These are phyloP conservation scores for Crematogaster levior DNA, from an alignment of 2,888 invertebrate species.

Conservation along the genomic window DNA sequence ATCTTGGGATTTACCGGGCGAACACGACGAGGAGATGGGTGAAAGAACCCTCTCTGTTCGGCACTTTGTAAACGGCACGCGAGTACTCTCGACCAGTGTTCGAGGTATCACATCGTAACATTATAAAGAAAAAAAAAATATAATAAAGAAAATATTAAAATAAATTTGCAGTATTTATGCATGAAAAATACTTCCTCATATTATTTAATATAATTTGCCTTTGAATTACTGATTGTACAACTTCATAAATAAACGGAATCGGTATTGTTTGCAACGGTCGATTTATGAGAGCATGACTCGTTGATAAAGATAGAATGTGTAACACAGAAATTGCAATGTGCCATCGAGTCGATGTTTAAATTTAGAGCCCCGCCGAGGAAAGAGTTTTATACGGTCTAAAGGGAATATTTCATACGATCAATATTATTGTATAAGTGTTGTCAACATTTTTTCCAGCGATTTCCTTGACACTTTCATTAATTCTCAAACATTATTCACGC, in stretches of 20 bases:
- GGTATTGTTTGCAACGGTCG: background rate
- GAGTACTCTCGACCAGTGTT: conserved; percentile 4
- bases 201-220: background rate
- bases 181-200: background rate
- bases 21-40: conserved; percentile 61
- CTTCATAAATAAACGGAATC: background rate
- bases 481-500: background rate
- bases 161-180: background rate
- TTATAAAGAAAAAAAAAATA: too few relatives aligned
- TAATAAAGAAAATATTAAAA: background rate
- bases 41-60: conserved; percentile 60
- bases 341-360: conserved; percentile 22
- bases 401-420: background rate
- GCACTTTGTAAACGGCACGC: conserved; percentile 52
- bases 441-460: background rate
- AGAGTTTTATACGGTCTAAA: background rate
- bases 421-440: background rate
- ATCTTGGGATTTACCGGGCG: conserved; percentile 76
- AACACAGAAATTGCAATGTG: conserved; percentile 4
- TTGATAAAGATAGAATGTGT: background rate
- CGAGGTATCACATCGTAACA: background rate
- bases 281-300: background rate
- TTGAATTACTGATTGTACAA: background rate
- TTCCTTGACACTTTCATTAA: background rate
- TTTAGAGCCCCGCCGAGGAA: conserved; percentile 8